Evolutionary conservation across 2,888 invertebrate genomes (phyloP), one percentile per base, ranked within the genome.

Genomic region (Heliconius erato): DNA sequence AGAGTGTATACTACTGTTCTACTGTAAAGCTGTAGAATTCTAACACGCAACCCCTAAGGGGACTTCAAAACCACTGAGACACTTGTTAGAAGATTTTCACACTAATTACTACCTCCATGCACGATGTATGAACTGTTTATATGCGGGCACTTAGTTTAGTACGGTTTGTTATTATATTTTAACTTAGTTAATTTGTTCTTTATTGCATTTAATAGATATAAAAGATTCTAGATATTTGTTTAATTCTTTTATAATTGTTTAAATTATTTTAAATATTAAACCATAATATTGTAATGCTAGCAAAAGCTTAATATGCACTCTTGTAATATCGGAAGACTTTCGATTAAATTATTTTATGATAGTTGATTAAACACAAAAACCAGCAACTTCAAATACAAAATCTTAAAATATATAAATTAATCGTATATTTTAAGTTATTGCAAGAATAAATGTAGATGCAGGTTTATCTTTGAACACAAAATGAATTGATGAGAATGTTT

Each of bases 101-200:
- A 89, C 91, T 93, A 94, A 94, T 94, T 94, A 91, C 90, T 84
- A 82, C 86, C 85, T 87, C 87, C 86, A 83, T 85, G 81, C 81
- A 68, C 69, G 72, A 72, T 85, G 78, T 84, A 84, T 85, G 68
- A 77, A 69, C 68, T 54, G 32, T 44, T 32, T 68, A 79, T 71
- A 79, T 71, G 35, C 26, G 16, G 63, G 26, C 76, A 76, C 76
- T 76, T 76, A 40, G 35, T 40, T n/a, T 59, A 63, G 35, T 35
- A 63, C 7, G 59, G 3, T 54, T 59, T 26, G 63, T n/a, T 76
- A 35, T 63, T 6, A 14, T 59, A 59, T 59, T 59, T 63, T 59
- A 32, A 49, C 26, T 4, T 72, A 3, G 26, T 28, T 59, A n/a
- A n/a, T 2, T 3, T 11, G 11, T n/a, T 35, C 23, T 63, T 63